phyloP scores from a whole-genome alignment of 1,140 invertebrate species.

The Zaprionus vittiger region DNA sequence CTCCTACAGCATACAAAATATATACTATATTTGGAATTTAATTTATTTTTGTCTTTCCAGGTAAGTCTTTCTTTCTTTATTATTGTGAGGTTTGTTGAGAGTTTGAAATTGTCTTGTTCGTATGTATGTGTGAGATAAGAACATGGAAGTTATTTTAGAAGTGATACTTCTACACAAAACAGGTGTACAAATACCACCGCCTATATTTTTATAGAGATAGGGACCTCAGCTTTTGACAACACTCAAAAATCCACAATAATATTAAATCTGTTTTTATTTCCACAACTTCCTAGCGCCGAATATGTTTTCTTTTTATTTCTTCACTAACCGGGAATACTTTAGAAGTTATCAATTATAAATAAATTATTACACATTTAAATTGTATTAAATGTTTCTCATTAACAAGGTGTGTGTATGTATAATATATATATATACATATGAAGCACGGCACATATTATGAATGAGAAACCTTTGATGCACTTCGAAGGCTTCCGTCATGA shows the following conservation, averaged over 20 bases:
- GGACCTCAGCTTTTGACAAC: too few relatives aligned
- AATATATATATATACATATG: not conserved
- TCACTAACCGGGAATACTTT: too few relatives aligned
- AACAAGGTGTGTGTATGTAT: not conserved
- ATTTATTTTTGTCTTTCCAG: not conserved
- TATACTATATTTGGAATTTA: not conserved
- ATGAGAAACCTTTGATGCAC: constrained; percentile 2
- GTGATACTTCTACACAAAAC: not conserved
- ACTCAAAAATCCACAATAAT: too few relatives aligned
- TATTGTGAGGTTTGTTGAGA: not conserved
- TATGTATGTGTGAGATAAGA: not conserved
- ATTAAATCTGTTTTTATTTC: too few relatives aligned
- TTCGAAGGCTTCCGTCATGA: not conserved
- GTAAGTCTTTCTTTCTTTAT: not conserved
- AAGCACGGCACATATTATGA: not conserved
- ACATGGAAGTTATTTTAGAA: not conserved
- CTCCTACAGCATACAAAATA: not conserved
- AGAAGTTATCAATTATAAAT: too few relatives aligned
- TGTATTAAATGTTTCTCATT: not conserved
- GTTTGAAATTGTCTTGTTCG: not conserved
- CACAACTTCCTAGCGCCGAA: too few relatives aligned
- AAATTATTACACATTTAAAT: not conserved
- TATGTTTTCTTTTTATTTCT: too few relatives aligned
- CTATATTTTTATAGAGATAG: too few relatives aligned
- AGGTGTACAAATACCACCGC: not conserved